Base-by-base conservation (phyloP, 1,140 invertebrate genomes). In the Bombus waltoni region DNA sequence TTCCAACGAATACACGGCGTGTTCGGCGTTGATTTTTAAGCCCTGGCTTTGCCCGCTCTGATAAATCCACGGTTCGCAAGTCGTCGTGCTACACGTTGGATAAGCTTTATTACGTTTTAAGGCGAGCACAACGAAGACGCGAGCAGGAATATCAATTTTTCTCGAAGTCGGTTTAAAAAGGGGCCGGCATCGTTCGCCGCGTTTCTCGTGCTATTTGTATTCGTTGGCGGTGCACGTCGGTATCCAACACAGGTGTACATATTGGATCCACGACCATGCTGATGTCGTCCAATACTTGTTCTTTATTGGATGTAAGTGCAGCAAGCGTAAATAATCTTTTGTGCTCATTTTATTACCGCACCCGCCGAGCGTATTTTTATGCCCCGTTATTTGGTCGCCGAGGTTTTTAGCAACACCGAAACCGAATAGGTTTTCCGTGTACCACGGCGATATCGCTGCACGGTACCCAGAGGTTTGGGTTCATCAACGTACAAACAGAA, bases 241-340 rank as follows among this genome's bases (percentile, higher is more conserved):
- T 83, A 88, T 90, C 86, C 76, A 89, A 89, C 87, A 88, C 84
- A 83, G 57, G 88, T 47, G 86, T 88, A 88, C 86, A 86, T 90
- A 88, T 90, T 90, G 88, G 79, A 90, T 90, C 79, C 75, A 72
- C 75, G 88, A 42, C 81, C 83, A 59, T 70, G 66, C 72, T 74
- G 86, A 88, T 85, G 88, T 90, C 82, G 88, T 90, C 88, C 88
- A 88, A 90, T 90, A 87, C 78, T 71, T 90, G 86, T 80, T 90
- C 89, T 90, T 90, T 90, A 90, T 90, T 90, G 89, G 82, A 90
- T 90, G 79, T 90, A 90, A 90, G 86, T 88, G 86, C 88, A 90
- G 72, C 86, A 47, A 88, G 88, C 88, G 89, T 90, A 88, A 90
- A 90, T 90, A 90, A 90, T 90, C 88, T 85, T 84, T 90, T 90